Base-by-base conservation (phyloP, 2,113 vertebrate genomes). In the Anser cygnoides region DNA sequence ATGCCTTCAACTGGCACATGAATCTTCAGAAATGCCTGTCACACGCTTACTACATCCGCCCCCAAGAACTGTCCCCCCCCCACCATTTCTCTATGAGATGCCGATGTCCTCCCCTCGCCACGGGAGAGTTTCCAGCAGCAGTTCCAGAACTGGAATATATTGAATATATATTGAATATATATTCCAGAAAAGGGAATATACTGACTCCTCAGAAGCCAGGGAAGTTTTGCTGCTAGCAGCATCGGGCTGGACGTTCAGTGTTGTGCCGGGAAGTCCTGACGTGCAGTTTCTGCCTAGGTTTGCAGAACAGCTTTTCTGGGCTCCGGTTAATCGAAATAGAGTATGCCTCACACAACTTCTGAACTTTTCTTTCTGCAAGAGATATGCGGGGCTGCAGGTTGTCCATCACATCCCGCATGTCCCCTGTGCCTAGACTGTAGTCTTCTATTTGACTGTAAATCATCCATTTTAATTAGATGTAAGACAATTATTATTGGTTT, bases 401-500 rank as follows among this genome's bases (percentile, higher is more conserved):
- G 84, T 87, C 92, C 15, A 1, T 89, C 93, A 94, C 68, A 85
- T 43, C 55, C 52, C 83, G 74, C 17, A 23, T 39, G 41, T 73
- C 63, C 77, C 44, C 37, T 0, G 8, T 89, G 84, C 74, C 93
- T 95, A 85, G 89, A 82, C 50, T 58, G 17, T 59, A 93, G 75
- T 74, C 66, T 92, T 85, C 87, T 90, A 62, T 93, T 93, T 94
- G 62, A 70, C 74, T 93, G 66, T 79, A 95, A 95, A 90, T 94
- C 63, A 92, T 74, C 75, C 35, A 39, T 87, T 84, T 90, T 72
- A 87, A 87, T 93, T 92, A 91, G 58, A 84, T 39, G 33, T 77
- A 93, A 85, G 84, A 80, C 89, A 93, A 93, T 94, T 94, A 90
- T 81, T 89, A 92, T 52, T 91, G 77, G 58, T 23, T 91, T 94